Conservation (phyloP, 2,888 invertebrate genomes). For the Ceramica pisi region DNA sequence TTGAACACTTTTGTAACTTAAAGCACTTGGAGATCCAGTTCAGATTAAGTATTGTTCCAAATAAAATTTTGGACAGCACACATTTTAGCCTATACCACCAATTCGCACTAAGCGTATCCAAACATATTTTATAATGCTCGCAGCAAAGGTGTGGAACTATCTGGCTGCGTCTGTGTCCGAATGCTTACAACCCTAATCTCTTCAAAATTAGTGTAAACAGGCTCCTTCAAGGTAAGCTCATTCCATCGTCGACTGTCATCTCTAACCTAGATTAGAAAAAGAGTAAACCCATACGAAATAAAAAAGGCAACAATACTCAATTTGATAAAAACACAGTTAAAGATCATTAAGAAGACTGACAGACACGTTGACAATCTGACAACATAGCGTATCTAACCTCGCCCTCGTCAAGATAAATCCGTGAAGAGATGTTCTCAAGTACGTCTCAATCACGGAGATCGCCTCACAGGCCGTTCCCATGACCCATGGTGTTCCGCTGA, state of each 20-base stretch:
- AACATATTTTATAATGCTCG: no score
- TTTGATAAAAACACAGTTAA: slow-evolving; percentile 31
- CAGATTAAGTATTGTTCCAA: neutral
- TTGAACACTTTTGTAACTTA: slow-evolving; percentile 10
- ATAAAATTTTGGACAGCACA: no score
- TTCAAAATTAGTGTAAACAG: no score
- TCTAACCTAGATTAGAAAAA: no score
- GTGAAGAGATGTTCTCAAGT: slow-evolving; percentile 44
- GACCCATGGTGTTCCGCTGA: slow-evolving; percentile 49
- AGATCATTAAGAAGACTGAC: slow-evolving; percentile 19
- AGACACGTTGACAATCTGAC: slow-evolving; percentile 38
- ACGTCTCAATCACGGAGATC: slow-evolving; percentile 43
- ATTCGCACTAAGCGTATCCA: no score
- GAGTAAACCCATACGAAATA: no score
- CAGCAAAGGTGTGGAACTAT: no score
- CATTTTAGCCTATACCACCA: no score
- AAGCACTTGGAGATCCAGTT: neutral
- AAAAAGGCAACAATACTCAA: slow-evolving; percentile 42
- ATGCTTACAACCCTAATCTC: no score
- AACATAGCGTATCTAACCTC: slow-evolving; percentile 30
- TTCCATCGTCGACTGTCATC: no score
- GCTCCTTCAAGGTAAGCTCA: no score
- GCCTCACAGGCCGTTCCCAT: slow-evolving; percentile 49
- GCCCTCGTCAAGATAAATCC: slow-evolving; percentile 16
- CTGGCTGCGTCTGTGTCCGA: no score